Evolutionary conservation across 2,797 vertebrate genomes (phyloP).

Genomic region (Sarcophilus harrisii): DNA sequence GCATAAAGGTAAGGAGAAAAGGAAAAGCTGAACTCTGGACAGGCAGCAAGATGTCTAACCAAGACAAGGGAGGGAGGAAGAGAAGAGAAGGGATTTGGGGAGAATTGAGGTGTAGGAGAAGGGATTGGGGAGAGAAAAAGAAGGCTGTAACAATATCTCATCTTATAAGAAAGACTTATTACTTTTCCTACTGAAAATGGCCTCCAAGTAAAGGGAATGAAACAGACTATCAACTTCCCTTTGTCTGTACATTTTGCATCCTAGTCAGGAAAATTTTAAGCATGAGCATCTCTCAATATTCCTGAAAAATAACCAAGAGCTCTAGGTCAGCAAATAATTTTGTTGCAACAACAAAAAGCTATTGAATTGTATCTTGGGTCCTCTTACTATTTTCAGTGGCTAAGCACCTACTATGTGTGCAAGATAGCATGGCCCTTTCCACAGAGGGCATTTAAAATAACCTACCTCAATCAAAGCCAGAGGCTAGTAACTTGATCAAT

Average conservation of each 20-base stretch:
- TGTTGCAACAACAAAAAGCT: background rate
- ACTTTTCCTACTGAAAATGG: slow-evolving; percentile 26
- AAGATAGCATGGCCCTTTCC: background rate
- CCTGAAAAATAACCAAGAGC: slow-evolving; percentile 21
- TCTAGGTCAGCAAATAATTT: background rate
- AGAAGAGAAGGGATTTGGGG: too few relatives aligned
- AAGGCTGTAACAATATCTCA: background rate
- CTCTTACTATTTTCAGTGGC: background rate
- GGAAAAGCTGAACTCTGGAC: background rate
- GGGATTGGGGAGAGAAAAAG: background rate
- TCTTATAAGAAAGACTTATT: slow-evolving; percentile 39
- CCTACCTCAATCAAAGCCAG: background rate
- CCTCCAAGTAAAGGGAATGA: background rate
- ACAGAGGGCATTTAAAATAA: background rate
- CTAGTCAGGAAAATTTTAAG: slow-evolving; percentile 25
- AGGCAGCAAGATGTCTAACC: background rate
- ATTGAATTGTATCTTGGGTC: background rate
- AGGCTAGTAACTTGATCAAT: background rate
- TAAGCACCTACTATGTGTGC: background rate
- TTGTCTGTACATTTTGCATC: slow-evolving; percentile 60
- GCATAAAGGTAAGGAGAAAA: background rate
- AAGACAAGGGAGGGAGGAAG: background rate
- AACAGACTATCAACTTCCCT: slow-evolving; percentile 50
- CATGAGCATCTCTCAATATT: background rate
- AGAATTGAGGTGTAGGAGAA: too few relatives aligned